Evolutionary conservation across 2,888 invertebrate species (phyloP), one percentile per base, ranked within the genome.

Genomic region (Rhimphoctona megacephalus): DNA sequence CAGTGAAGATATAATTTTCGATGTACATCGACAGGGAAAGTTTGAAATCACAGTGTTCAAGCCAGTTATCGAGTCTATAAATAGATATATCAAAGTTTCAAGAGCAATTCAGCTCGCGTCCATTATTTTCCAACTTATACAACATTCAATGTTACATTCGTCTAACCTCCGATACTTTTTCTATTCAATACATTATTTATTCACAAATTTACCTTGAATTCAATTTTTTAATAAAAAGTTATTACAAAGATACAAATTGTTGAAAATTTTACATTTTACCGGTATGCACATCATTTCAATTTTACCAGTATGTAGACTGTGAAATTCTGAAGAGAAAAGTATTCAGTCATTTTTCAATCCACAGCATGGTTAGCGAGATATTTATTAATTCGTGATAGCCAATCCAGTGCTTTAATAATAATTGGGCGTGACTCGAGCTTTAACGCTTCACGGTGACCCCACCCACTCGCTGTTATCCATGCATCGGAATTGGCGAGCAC

Each of bases 21-120:
- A 46, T 64, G 11, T 52, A 67, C 64, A 64, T 64, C 77, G 64
- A 22, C 52, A 30, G 82, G 46, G 82, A 82, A 82, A 82, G 67
- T 82, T 82, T 46, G 33, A 43, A 82, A 82, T 76, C 57, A 61
- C 33, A 17, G 54, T 67, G 22, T 61, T 43, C 39, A 19, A 17
- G 57, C 43, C 72, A 25, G 22, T 72, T 64, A 78, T 70, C 57
- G 8, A n/a, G 30, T 46, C 3, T 14, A 0, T 43, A 4, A 43
- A 43, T 61, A 1, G 11, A 54, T 2, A 7, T 49, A n/a, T 25
- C 11, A 25, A 57, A 57, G 30, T 30, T 61, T 30, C 30, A 30
- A 61, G 61, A 61, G 30, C 61, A 61, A 30, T 61, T 30, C 30
- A 17, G 30, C 25, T 9, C 14, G 30, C 61, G 30, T 61, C 30